Conservation (phyloP, 1,140 invertebrate genomes). For the Pseudobourletiella spinata region DNA sequence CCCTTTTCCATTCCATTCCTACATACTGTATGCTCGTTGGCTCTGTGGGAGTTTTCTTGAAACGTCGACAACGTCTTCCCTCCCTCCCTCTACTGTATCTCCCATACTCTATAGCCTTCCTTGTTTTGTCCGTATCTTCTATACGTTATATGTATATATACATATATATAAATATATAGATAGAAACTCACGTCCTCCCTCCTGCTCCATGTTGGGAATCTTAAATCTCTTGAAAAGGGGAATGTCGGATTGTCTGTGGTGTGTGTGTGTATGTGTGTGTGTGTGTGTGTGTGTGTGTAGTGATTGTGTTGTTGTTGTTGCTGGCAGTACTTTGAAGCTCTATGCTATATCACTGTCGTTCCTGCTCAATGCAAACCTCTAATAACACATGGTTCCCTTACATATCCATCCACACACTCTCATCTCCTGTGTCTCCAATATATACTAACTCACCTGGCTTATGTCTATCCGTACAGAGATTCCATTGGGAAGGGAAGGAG, state of each 20-base stretch:
- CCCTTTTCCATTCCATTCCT: slow-evolving; percentile 1
- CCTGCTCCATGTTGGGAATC: background rate
- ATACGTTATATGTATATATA: background rate
- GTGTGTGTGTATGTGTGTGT: no score
- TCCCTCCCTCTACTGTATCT: background rate
- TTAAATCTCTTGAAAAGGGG: background rate
- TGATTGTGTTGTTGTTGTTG: background rate
- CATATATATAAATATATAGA: background rate
- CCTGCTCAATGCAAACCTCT: no score
- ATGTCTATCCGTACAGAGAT: no score
- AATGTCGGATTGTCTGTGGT: background rate
- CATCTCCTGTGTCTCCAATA: no score
- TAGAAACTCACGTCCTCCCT: background rate
- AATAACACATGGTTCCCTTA: no score
- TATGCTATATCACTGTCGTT: no score
- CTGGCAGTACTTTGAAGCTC: background rate
- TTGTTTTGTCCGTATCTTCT: background rate
- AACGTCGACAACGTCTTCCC: background rate
- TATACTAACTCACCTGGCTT: no score
- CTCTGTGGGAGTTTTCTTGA: background rate
- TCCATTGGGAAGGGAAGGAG: no score
- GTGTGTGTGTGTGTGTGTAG: no score
- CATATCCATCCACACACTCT: no score
- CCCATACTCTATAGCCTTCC: background rate
- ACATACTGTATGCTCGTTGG: background rate